Evolutionary conservation across 2,888 invertebrate genomes (phyloP).

Genomic region (Melanargia galathea): DNA sequence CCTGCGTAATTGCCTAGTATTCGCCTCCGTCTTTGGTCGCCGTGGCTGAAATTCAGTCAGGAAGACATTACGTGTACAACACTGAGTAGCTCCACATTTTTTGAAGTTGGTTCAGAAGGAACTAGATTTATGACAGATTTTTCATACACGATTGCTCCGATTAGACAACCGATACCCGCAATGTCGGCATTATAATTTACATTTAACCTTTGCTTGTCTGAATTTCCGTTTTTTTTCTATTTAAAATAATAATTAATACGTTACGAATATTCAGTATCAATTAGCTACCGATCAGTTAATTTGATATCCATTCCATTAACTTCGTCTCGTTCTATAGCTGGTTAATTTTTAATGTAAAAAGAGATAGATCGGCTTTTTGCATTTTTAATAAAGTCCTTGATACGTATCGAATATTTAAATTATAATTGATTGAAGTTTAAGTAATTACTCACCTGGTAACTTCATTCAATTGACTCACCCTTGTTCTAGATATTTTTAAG

Average conservation of each 20-base stretch:
- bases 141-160: slow-evolving; percentile 29
- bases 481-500: not conserved
- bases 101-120: not conserved
- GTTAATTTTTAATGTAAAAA: slow-evolving; percentile 1
- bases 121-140: slow-evolving; percentile 23
- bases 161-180: slow-evolving; percentile 32
- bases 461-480: not conserved
- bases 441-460: not conserved
- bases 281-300: slow-evolving; percentile 30
- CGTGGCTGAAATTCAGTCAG: too few relatives aligned
- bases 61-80: too few relatives aligned
- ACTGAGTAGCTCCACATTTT: not conserved
- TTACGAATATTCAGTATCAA: slow-evolving; percentile 24
- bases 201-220: slow-evolving; percentile 35
- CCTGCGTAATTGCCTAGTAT: too few relatives aligned
- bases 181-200: slow-evolving; percentile 28
- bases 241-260: slow-evolving; percentile 9
- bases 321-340: slow-evolving; percentile 12
- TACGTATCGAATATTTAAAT: not conserved
- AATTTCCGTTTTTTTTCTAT: slow-evolving; percentile 32
- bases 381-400: not conserved
- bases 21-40: too few relatives aligned
- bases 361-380: not conserved
- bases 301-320: slow-evolving; percentile 22
- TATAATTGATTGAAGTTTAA: not conserved